Conservation (phyloP, 2,113 vertebrate genomes). For the Channa maculata region DNA sequence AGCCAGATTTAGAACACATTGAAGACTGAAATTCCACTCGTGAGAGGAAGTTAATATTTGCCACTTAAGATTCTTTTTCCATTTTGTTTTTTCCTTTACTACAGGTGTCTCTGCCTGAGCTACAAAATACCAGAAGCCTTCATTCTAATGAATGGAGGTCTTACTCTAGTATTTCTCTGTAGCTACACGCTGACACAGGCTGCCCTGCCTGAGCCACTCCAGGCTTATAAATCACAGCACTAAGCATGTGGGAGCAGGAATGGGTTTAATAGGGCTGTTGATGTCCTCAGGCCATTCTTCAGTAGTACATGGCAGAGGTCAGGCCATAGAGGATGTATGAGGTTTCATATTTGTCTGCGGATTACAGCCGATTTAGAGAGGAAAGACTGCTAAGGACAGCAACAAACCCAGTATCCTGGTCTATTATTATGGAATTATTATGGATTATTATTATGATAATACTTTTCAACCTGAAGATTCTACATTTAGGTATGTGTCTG, state of each 20-base stretch:
- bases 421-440: not conserved
- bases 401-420: slow-evolving; percentile 37
- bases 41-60: slow-evolving; percentile 40
- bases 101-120: slow-evolving; percentile 47
- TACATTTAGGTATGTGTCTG: too few species aligned
- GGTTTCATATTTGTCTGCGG: slow-evolving; percentile 51
- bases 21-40: slow-evolving; percentile 22
- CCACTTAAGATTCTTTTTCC: slow-evolving; percentile 44
- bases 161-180: slow-evolving; percentile 50
- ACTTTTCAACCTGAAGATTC: too few species aligned
- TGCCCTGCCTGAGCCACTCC: slow-evolving; percentile 27
- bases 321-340: slow-evolving; percentile 41
- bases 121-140: slow-evolving; percentile 44
- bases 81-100: slow-evolving; percentile 50
- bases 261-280: slow-evolving; percentile 43
- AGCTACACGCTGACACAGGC: slow-evolving; percentile 51
- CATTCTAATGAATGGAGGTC: slow-evolving; percentile 50
- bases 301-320: slow-evolving; percentile 33
- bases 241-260: slow-evolving; percentile 21
- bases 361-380: slow-evolving; percentile 33
- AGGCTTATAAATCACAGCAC: slow-evolving; percentile 51
- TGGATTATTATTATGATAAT: too few species aligned
- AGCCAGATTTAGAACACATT: not conserved
- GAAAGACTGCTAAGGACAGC: slow-evolving; percentile 40
- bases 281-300: slow-evolving; percentile 39